These are phyloP conservation scores for Scarus forsteni DNA, from an alignment of 2,797 vertebrate genomes.

Conservation along the genomic window DNA sequence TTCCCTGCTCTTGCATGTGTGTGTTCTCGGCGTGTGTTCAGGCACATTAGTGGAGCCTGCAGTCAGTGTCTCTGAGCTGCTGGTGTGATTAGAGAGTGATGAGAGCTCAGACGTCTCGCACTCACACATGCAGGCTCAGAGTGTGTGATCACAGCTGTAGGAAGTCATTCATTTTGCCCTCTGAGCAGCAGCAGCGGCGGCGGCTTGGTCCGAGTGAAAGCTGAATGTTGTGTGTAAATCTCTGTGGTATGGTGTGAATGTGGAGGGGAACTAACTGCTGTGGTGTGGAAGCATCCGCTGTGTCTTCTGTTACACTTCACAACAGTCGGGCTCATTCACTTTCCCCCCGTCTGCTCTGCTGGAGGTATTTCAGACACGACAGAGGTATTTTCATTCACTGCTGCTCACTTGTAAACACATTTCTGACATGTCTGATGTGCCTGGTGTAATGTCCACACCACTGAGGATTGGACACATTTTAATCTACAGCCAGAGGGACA, in stretches of 20 bases:
- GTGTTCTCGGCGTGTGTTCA: constrained; percentile 44
- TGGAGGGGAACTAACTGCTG: constrained; percentile 57
- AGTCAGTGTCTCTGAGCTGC: constrained; percentile 33
- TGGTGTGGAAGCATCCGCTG: constrained; percentile 55
- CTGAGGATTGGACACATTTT: too few species aligned
- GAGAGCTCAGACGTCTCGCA: constrained; percentile 57
- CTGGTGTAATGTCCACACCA: constrained; percentile 1
- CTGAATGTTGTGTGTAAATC: constrained; percentile 72
- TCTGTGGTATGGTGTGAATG: constrained; percentile 71
- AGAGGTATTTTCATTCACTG: constrained; percentile 38
- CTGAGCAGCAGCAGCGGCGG: constrained; percentile 57
- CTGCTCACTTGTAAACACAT: constrained; percentile 38
- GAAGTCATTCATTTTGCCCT: constrained; percentile 78
- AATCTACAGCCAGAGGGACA: too few species aligned
- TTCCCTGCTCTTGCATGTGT: constrained; percentile 1
- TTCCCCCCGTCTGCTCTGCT: constrained; percentile 29
- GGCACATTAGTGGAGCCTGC: constrained; percentile 40
- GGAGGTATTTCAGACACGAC: constrained; percentile 55
- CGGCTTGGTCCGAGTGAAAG: constrained; percentile 10
- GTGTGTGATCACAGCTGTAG: constrained; percentile 76
- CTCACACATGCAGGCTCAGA: constrained; percentile 42
- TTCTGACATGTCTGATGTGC: constrained; percentile 24
- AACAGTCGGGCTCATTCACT: constrained; percentile 54
- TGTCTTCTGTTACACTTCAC: constrained; percentile 53
- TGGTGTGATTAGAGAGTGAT: constrained; percentile 67